Percentiles rank a stretch among this genome's conserved stretches.
Conservation (phyloP, 2,888 invertebrate genomes). For the Luperina testacea region DNA sequence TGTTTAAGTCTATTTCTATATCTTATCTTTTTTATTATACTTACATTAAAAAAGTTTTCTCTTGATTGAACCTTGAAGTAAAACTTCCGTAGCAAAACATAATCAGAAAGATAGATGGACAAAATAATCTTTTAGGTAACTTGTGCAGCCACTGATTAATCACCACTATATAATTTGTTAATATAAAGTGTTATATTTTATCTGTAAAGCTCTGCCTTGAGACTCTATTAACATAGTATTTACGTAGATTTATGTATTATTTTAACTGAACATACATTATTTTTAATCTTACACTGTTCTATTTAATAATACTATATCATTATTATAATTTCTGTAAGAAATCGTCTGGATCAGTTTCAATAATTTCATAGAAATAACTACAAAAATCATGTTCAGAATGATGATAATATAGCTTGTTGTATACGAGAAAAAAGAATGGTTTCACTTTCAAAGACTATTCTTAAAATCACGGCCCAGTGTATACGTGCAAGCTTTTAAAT, state of each 20-base stretch:
- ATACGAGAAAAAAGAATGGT: neutral
- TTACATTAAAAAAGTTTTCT: neutral
- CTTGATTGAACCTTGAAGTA: conserved; percentile 39
- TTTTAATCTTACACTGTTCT: conserved; percentile 10
- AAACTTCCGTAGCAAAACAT: conserved; percentile 34
- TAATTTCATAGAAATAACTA: conserved; percentile 2
- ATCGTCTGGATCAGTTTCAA: conserved; percentile 46
- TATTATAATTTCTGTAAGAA: conserved; percentile 46
- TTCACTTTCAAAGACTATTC: neutral
- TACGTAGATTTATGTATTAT: conserved; percentile 48
- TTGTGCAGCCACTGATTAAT: conserved; percentile 50
- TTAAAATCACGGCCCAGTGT: conserved; percentile 9
- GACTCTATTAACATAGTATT: conserved; percentile 54
- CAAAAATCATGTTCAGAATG: neutral
- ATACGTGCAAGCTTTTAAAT: conserved; percentile 19
- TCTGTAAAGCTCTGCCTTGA: conserved; percentile 58
- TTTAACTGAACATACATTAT: conserved; percentile 26
- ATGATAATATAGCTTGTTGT: conserved; percentile 3
- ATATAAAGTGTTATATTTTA: conserved; percentile 63
- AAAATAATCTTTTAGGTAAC: conserved; percentile 8
- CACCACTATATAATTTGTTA: conserved; percentile 59
- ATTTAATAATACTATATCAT: neutral
- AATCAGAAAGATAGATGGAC: neutral
- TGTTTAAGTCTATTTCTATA: conserved; percentile 38
- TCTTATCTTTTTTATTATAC: neutral